These are phyloP conservation scores for Planococcus citri DNA, from an alignment of 1,140 invertebrate genomes.

Conservation along the genomic window DNA sequence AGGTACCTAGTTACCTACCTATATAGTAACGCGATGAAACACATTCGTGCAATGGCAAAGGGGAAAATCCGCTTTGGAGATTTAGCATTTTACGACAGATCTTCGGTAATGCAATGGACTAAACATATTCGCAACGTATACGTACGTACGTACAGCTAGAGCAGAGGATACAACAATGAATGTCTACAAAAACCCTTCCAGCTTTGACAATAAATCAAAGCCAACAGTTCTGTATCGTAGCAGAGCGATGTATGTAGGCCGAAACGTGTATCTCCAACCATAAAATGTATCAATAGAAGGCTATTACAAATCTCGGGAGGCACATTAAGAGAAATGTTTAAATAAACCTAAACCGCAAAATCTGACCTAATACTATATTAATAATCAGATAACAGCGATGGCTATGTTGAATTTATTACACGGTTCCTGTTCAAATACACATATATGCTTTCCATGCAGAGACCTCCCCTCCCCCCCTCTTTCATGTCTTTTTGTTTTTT, in stretches of 20 bases:
- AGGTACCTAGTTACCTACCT: too few relatives aligned
- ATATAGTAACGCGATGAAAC: too few relatives aligned
- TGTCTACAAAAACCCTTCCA: constrained; percentile 1
- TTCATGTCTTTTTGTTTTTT: too few relatives aligned
- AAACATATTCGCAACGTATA: neutral
- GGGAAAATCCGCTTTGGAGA: too few relatives aligned
- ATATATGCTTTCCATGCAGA: neutral
- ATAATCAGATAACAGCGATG: constrained; percentile 14
- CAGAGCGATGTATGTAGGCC: neutral
- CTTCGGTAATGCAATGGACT: neutral
- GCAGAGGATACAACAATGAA: neutral
- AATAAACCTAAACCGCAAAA: constrained; percentile 17
- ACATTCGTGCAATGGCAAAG: too few relatives aligned
- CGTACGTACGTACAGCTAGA: neutral
- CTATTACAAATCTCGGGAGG: constrained; percentile 18
- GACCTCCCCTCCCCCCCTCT: too few relatives aligned
- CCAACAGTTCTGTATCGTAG: neutral
- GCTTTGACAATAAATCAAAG: constrained; percentile 17
- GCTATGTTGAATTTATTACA: constrained; percentile 8
- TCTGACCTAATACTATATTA: constrained; percentile 20
- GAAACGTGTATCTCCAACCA: neutral
- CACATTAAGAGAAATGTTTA: constrained; percentile 19
- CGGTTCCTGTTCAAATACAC: neutral
- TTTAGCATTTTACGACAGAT: too few relatives aligned
- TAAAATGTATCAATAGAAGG: constrained; percentile 18